Conservation (phyloP, 1,140 invertebrate species). For the Nephotettix cincticeps region DNA sequence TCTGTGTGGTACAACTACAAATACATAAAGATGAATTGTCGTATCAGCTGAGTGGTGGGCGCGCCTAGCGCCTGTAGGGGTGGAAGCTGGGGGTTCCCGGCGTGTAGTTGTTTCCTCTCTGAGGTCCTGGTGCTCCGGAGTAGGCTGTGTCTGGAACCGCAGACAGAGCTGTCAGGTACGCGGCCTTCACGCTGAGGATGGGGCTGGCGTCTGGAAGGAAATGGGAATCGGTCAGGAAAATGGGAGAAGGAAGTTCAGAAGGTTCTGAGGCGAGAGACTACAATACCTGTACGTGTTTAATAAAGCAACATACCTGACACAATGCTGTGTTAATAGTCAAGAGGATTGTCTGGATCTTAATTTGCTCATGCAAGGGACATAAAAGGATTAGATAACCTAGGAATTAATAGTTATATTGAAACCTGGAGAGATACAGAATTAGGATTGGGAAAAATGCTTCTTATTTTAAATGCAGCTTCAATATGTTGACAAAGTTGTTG, state of each 20-base stretch:
- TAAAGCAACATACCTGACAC: no score
- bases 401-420: no score
- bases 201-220: constrained; percentile 29
- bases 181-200: constrained; percentile 26
- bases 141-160: constrained; percentile 16
- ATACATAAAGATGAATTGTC: background rate
- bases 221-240: constrained; percentile 23
- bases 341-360: no score
- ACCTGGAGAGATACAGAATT: no score
- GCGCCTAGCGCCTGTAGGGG: constrained; percentile 35
- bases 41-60: background rate
- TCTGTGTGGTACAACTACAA: background rate
- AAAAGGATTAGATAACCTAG: no score
- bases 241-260: constrained; percentile 15
- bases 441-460: no score
- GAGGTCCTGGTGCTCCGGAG: constrained; percentile 35
- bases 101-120: constrained; percentile 33
- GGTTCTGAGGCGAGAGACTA: background rate
- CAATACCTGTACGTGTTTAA: no score
- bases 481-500: no score
- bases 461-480: no score
- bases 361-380: no score
- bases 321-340: no score
- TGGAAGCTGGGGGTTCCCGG: constrained; percentile 33
- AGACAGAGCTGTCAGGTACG: constrained; percentile 22